A percentile compares a stretch with the other conserved stretches of the same genome.
phyloP scores from a whole-genome alignment of 1,140 invertebrate genomes.

The Mercenaria mercenaria region DNA sequence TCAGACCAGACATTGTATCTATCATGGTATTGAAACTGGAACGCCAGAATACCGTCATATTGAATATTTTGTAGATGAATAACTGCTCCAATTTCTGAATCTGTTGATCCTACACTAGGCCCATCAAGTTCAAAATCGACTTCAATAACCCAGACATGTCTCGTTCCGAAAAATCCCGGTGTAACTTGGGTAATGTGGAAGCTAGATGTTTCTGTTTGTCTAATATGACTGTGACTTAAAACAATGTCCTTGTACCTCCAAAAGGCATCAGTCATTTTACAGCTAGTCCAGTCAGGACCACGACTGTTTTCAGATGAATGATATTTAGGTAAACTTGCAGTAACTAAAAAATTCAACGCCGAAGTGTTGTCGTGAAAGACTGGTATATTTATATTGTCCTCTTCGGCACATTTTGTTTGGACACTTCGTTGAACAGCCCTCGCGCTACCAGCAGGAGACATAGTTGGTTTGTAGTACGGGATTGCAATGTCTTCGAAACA shows the following conservation, averaged over 20 bases:
- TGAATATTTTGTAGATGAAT: slow-evolving; percentile 40
- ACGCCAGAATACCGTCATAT: slow-evolving; percentile 19
- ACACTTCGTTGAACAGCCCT: slow-evolving; percentile 32
- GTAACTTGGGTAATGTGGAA: not conserved
- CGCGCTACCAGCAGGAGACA: not conserved
- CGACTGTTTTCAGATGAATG: slow-evolving; percentile 49
- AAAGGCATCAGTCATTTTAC: slow-evolving; percentile 46
- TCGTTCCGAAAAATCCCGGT: not conserved
- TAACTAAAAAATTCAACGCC: not conserved
- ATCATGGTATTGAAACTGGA: slow-evolving; percentile 61
- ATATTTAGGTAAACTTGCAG: slow-evolving; percentile 57
- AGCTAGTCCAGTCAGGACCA: slow-evolving; percentile 70
- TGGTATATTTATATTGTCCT: slow-evolving; percentile 57
- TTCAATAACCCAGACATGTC: not conserved
- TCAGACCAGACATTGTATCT: slow-evolving; percentile 46
- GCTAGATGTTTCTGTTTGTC: not conserved
- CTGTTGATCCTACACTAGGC: slow-evolving; percentile 63
- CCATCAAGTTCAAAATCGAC: slow-evolving; percentile 67
- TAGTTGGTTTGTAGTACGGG: no score
- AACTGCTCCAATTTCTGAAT: slow-evolving; percentile 73
- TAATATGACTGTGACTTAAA: not conserved
- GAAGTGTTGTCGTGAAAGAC: slow-evolving; percentile 45
- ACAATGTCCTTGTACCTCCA: slow-evolving; percentile 19
- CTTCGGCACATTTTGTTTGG: slow-evolving; percentile 49
- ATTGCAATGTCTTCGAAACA: slow-evolving; percentile 54